Evolutionary conservation across 1,140 invertebrate species (phyloP), one percentile per base, ranked within the genome.

Genomic region (Drosophila orena): DNA sequence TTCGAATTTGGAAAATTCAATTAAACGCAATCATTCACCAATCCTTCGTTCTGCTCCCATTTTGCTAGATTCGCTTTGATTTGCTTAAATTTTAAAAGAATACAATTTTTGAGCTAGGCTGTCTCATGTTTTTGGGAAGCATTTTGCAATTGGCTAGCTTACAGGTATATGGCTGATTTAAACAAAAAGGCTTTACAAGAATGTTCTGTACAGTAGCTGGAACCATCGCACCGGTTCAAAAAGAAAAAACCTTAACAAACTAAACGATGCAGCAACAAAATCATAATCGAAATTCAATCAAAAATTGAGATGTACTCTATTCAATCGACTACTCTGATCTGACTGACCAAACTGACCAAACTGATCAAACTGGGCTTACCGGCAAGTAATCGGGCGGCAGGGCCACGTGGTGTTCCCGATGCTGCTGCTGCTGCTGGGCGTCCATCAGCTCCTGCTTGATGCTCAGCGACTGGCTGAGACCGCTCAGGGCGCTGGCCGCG

Each of bases 391-490:
- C 91, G 35, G 90, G 84, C 20, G 88, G 84, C 76, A 92, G 70
- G 12, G 60, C 81, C 40, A 91, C 88, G 55, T 92, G 91, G 53
- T 91, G 90, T 46, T 92, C 91, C n/a, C 86, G 90, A 69, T 92
- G 89, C 50, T 90, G 91, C 46, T 92, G 90, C 37, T 90, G 88
- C 40, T 85, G 85, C 68, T 91, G 90, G 50, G 91, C 91, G 62
- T 92, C 92, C 58, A 92, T 85, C 90, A 94, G 90, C 88, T 95
- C 95, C 92, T 95, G 95, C 92, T 95, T 95, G 92, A 95, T 94
- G 84, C 94, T 92, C 85, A 93, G 91, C 89, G 93, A 94, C 73
- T 93, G 91, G 94, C 93, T 76, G 92, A 92, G 84, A 15, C 81
- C 77, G 68, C 81, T 86, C 14, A 88, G 52, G 35, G 79, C 84